These are phyloP conservation scores for Myotis yumanensis DNA, from an alignment of 2,113 vertebrate genomes.

Conservation along the genomic window DNA sequence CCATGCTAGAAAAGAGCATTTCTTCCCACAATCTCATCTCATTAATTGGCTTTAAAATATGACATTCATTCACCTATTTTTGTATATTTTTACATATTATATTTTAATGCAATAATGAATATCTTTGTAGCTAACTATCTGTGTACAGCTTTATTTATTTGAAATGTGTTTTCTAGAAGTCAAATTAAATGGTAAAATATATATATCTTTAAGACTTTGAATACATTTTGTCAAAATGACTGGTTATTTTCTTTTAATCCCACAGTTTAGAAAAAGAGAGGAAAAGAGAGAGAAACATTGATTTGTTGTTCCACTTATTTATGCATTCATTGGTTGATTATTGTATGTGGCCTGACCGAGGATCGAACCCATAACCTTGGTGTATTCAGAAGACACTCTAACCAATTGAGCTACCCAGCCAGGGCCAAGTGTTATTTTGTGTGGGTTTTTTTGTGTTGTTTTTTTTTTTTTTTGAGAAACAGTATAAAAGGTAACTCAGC, in stretches of 20 bases:
- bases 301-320: neutral
- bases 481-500: constrained; percentile 14
- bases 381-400: neutral
- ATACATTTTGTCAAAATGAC: neutral
- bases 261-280: neutral
- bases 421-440: neutral
- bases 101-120: neutral
- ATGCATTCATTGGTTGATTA: neutral
- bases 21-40: neutral
- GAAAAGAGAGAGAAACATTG: neutral
- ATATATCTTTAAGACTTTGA: constrained; percentile 8
- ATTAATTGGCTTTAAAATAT: neutral
- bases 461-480: neutral
- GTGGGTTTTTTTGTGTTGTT: too few relatives aligned
- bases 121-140: constrained; percentile 28
- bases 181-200: constrained; percentile 10
- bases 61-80: neutral
- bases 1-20: neutral
- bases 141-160: constrained; percentile 22
- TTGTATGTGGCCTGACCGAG: neutral
- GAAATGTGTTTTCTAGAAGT: constrained; percentile 38
- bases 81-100: neutral
- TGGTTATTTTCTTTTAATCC: constrained; percentile 33
- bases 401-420: neutral
- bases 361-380: neutral